A percentile compares a stretch with the other conserved stretches of the same genome.
phyloP scores from a whole-genome alignment of 2,888 invertebrate species.

The Agrotis ipsilon region DNA sequence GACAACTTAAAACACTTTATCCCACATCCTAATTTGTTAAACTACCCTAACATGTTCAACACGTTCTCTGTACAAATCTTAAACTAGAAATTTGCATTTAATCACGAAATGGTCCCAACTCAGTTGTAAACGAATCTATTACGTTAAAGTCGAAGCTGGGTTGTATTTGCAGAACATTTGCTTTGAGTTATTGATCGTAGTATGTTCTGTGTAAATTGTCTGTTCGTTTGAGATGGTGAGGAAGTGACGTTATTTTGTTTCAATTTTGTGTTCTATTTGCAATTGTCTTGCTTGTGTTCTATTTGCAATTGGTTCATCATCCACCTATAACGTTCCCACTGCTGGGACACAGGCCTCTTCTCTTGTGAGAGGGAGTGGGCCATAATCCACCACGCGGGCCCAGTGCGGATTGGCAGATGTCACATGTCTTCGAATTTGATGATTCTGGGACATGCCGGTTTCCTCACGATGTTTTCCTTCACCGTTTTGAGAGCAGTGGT shows the following conservation, averaged over 20 bases:
- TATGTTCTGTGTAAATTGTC: constrained; percentile 33
- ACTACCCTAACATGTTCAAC: constrained; percentile 50
- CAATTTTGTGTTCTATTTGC: no score
- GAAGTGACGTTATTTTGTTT: constrained; percentile 8
- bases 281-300: no score
- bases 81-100: constrained; percentile 65
- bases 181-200: constrained; percentile 53
- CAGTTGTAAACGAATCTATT: constrained; percentile 64
- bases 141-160: constrained; percentile 46
- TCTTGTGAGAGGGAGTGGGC: no score
- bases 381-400: no score
- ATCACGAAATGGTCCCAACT: constrained; percentile 61
- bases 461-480: no score
- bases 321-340: no score
- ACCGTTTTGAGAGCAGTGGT: no score
- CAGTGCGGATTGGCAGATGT: no score
- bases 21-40: constrained; percentile 57
- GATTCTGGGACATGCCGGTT: no score
- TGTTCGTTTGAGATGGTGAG: background rate
- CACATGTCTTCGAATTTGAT: no score
- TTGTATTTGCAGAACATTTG: constrained; percentile 52
- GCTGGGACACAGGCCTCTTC: no score
- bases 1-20: constrained; percentile 21
- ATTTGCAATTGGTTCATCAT: no score
- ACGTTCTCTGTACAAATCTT: constrained; percentile 44